phyloP scores from a whole-genome alignment of 1,140 invertebrate genomes.

The Brachystomella parvula region DNA sequence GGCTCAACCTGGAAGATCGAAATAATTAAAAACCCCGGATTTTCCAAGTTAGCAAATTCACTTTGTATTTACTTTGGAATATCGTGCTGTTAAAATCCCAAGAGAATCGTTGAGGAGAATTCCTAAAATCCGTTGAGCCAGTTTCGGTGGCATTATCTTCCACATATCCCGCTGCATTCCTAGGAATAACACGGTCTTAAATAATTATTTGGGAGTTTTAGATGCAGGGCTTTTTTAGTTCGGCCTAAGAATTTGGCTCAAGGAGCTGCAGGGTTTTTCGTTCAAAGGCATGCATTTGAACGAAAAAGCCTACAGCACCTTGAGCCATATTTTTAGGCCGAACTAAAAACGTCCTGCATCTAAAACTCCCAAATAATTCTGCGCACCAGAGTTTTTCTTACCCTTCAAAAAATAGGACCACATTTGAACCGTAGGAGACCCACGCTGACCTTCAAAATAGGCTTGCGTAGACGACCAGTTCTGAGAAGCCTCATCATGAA shows the following conservation, averaged over 20 bases:
- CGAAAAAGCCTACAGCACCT: no score
- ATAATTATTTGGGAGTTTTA: no score
- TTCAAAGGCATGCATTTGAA: no score
- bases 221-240: no score
- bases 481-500: slow-evolving; percentile 66
- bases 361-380: no score
- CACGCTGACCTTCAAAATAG: slow-evolving; percentile 60
- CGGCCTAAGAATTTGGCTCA: no score
- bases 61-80: slow-evolving; percentile 28
- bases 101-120: slow-evolving; percentile 36
- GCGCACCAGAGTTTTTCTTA: slow-evolving; percentile 35
- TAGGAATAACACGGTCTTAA: no score
- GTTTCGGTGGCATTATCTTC: slow-evolving; percentile 35
- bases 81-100: slow-evolving; percentile 26
- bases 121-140: slow-evolving; percentile 32
- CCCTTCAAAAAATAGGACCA: slow-evolving; percentile 80
- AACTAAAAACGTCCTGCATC: no score
- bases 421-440: slow-evolving; percentile 69
- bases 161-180: slow-evolving; percentile 37
- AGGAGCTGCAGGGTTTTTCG: no score
- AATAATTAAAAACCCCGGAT: not conserved
- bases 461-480: slow-evolving; percentile 55
- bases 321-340: not conserved
- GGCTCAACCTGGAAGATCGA: slow-evolving; percentile 30
- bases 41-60: slow-evolving; percentile 7